phyloP scores from a whole-genome alignment of 2,113 vertebrate genomes.

The Entomyzon cyanotis region DNA sequence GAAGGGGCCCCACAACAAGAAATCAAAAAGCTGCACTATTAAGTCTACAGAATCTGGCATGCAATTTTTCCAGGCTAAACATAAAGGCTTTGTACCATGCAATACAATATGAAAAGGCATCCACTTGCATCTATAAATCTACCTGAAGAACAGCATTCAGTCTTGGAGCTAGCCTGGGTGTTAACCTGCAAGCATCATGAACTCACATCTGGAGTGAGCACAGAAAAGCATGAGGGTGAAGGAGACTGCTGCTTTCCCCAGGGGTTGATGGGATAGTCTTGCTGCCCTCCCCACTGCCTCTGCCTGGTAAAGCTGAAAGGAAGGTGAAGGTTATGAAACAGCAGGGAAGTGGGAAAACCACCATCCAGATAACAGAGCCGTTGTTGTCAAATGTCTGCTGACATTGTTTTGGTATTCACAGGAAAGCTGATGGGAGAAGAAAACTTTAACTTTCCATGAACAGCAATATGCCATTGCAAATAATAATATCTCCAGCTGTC shows the following conservation, averaged over 20 bases:
- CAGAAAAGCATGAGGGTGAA: not conserved
- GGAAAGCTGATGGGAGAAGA: not conserved
- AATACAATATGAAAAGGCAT: not conserved
- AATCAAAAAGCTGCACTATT: not conserved
- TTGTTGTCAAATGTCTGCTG: not conserved
- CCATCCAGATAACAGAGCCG: not conserved
- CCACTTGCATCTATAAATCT: not conserved
- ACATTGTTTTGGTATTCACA: not conserved
- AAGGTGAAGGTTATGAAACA: not conserved
- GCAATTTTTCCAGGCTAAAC: not conserved
- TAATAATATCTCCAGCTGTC: not conserved
- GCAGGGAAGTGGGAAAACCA: not conserved
- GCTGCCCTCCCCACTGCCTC: not conserved
- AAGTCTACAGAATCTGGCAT: not conserved
- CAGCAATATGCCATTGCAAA: not conserved
- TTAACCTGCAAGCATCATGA: not conserved
- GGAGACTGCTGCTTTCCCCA: not conserved
- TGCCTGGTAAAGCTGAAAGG: not conserved
- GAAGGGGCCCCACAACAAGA: not conserved
- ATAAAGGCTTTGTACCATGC: not conserved
- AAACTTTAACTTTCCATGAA: not conserved
- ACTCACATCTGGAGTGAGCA: not conserved
- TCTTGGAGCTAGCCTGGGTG: not conserved
- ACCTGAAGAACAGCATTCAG: not conserved
- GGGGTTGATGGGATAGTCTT: rapidly evolving